Evolutionary conservation across 2,888 invertebrate genomes (phyloP), one percentile per base, ranked within the genome.

Genomic region (Cryptus viduatorius): DNA sequence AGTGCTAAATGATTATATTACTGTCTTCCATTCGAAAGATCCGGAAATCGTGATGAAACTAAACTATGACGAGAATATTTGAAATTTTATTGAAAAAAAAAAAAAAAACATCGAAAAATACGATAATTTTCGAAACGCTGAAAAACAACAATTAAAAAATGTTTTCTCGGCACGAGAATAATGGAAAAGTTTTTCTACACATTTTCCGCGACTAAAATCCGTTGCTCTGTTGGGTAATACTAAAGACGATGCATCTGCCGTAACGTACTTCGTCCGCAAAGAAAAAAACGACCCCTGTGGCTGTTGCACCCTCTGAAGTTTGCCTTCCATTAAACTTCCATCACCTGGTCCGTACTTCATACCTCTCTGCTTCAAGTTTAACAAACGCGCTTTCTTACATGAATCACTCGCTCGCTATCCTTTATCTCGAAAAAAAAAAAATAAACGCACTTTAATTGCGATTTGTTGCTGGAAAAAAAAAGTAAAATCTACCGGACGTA

Each of bases 1-100:
- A 56, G 56, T 56, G 10, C 16, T 24, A 56, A 7, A 56, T 56
- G n/a, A 19, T 56, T 56, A 56, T 56, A 56, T 56, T 56, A 19
- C 10, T 24, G 8, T 24, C 12, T 1, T 12, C 2, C 24, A 56
- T 56, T 19, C 24, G 8, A 19, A 50, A 50, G 1, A 3, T 2
- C 2, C 16, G 4, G 24, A 14, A n/a, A n/a, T 7, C 10, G 24
- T 0, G 56, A 2, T 24, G 3, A 56, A 19, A 56, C 19, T 24
- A 24, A 56, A 24, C 2, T 19, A 8, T 8, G 37, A 8, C 37
- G 37, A 37, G 37, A 37, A 37, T 7, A 37, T 7, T 37, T 37
- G 5, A 37, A 37, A 0, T 37, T 8, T 2, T 24, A 24, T 24
- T 24, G 7, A 37, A 37, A 37, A 37, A 37, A 37, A 37, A 37